Percentiles rank a stretch among this genome's conserved stretches.
phyloP scores from a whole-genome alignment of 1,140 invertebrate genomes.

The Tetramorium simillimum region DNA sequence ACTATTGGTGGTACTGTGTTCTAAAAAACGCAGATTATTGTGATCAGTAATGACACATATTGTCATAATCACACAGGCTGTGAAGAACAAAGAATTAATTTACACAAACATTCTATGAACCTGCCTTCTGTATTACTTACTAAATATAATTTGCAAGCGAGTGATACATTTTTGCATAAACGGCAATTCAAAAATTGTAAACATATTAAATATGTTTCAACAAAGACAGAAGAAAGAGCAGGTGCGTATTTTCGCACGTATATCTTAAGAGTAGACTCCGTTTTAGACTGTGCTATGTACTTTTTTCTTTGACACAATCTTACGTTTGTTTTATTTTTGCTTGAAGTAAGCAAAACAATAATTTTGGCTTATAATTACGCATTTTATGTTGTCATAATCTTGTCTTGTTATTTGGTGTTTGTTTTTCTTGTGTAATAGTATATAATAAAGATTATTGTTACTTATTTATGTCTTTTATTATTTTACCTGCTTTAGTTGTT shows the following conservation, averaged over 20 bases:
- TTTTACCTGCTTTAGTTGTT: conserved; percentile 23
- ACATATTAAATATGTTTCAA: conserved; percentile 73
- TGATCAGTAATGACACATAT: conserved; percentile 38
- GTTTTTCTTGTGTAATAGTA: conserved; percentile 37
- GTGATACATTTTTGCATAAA: conserved; percentile 73
- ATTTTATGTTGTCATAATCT: conserved; percentile 21
- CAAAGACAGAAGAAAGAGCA: conserved; percentile 61
- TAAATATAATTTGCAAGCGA: conserved; percentile 70
- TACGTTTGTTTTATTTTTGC: conserved; percentile 20
- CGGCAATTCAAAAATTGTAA: conserved; percentile 74
- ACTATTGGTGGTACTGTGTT: conserved; percentile 19
- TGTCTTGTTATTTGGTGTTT: conserved; percentile 39
- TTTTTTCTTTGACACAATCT: not conserved
- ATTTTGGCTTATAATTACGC: not conserved
- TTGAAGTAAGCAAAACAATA: conserved; percentile 4
- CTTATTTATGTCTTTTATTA: conserved; percentile 39
- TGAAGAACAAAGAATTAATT: conserved; percentile 52
- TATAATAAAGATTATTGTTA: conserved; percentile 48
- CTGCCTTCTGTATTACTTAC: conserved; percentile 64
- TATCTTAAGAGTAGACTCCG: not conserved
- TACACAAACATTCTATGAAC: conserved; percentile 32
- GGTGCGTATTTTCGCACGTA: conserved; percentile 60
- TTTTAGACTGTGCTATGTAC: conserved; percentile 15
- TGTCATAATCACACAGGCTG: conserved; percentile 51
- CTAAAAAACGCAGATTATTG: conserved; percentile 47